phyloP scores from a whole-genome alignment of 2,888 invertebrate genomes.

The Dimorphilus gyrociliatus region DNA sequence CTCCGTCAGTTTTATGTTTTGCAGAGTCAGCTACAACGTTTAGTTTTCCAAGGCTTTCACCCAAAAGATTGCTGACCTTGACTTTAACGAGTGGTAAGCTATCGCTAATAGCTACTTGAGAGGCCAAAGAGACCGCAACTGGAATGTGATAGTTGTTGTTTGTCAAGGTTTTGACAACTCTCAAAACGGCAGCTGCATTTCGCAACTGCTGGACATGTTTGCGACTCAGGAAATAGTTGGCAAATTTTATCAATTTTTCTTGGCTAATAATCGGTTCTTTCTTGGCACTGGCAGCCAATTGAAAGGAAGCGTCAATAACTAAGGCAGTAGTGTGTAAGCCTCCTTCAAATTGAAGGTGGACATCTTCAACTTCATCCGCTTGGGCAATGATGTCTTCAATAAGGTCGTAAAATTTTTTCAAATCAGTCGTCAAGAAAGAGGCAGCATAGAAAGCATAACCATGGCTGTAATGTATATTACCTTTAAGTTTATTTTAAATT shows the following conservation, averaged over 20 bases:
- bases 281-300: slow-evolving; percentile 47
- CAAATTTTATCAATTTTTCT: slow-evolving; percentile 70
- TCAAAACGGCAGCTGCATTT: slow-evolving; percentile 63
- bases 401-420: slow-evolving; percentile 45
- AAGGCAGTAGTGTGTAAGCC: slow-evolving; percentile 41
- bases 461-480: slow-evolving; percentile 46
- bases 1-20: slow-evolving; percentile 54
- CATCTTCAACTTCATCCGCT: slow-evolving; percentile 79
- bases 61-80: slow-evolving; percentile 38
- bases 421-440: slow-evolving; percentile 49
- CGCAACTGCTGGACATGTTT: slow-evolving; percentile 70
- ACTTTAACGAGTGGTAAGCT: slow-evolving; percentile 52
- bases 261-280: slow-evolving; percentile 47
- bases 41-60: slow-evolving; percentile 45
- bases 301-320: slow-evolving; percentile 48
- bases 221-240: slow-evolving; percentile 71
- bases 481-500: not conserved
- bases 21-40: slow-evolving; percentile 59
- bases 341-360: slow-evolving; percentile 55
- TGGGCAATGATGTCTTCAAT: slow-evolving; percentile 83
- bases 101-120: slow-evolving; percentile 57
- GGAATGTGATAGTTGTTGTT: slow-evolving; percentile 65
- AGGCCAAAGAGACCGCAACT: slow-evolving; percentile 61
- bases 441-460: slow-evolving; percentile 69
- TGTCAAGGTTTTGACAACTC: slow-evolving; percentile 54